Base-by-base conservation (phyloP, 1,140 invertebrate genomes). In the Mactra quadrangularis region DNA sequence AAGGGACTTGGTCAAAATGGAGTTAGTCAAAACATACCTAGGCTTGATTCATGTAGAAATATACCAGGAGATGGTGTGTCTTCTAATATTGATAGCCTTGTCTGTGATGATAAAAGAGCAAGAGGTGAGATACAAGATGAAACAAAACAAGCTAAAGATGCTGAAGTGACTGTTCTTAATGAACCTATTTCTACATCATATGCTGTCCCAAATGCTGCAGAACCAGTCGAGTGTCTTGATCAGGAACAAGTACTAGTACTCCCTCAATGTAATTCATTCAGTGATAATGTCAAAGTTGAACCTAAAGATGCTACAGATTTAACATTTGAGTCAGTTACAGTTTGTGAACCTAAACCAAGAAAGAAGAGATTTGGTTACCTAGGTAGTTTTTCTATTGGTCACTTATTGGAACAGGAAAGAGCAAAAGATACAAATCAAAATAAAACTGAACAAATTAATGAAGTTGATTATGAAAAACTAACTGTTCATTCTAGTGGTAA, bases 351-450 rank as follows among this genome's bases (percentile, higher is more conserved):
- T 2, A 72, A 72, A 57, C 0, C n/a, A 7, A 72, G 70, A 57
- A 53, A 38, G 25, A 31, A 75, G 22, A 75, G 72, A 25, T 57
- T 31, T 75, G 72, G 57, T 29, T 75, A 75, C 19, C 15, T 13
- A 13, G 27, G 72, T 1, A 59, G 47, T 47, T 75, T 75, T 60
- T 33, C 72, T 15, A 60, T 75, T 45, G 72, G 72, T 17, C 72
- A 75, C 29, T 19, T 75, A 19, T 27, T 75, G n/a, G 52, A 75
- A 22, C 52, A 55, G n/a, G 64, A 68, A 33, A 64, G 60, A 25
- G 35, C 15, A 7, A 47, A 47, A 47, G 45, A 47, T 55, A 55
- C 19, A n/a, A 19, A 9, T 55, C 6, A 19, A 11, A 19, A 47
- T 47, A 47, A 11, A 47, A 11, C 45, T 11, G 45, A 47, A 47